These are phyloP conservation scores for Caenorhabditis zanzibari DNA, from an alignment of 2,888 invertebrate species.

Conservation along the genomic window DNA sequence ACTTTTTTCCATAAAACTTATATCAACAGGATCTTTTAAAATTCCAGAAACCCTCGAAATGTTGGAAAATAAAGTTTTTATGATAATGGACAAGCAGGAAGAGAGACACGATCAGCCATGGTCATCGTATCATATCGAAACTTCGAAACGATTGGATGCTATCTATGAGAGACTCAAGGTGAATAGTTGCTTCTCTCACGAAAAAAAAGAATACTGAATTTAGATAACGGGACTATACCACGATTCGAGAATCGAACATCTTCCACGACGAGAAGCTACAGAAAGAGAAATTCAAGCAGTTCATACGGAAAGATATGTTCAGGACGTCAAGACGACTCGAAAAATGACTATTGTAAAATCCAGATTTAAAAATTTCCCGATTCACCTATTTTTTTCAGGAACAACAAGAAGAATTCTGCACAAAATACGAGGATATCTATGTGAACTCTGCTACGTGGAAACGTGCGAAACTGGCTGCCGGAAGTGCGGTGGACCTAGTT, in stretches of 20 bases:
- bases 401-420: slow-evolving; percentile 67
- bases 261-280: slow-evolving; percentile 64
- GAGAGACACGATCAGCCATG: slow-evolving; percentile 76
- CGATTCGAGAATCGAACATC: slow-evolving; percentile 27
- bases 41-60: not conserved
- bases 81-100: slow-evolving; percentile 68
- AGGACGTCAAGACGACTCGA: slow-evolving; percentile 64
- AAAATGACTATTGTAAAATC: slow-evolving; percentile 54
- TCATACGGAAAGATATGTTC: slow-evolving; percentile 73
- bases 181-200: not conserved
- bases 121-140: slow-evolving; percentile 79
- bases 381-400: slow-evolving; percentile 39
- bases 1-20: too few relatives aligned
- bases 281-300: slow-evolving; percentile 68
- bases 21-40: too few relatives aligned
- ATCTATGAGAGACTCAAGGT: slow-evolving; percentile 71
- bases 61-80: slow-evolving; percentile 20
- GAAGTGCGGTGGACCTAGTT: slow-evolving; percentile 71
- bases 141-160: slow-evolving; percentile 73
- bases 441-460: slow-evolving; percentile 77
- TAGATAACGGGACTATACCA: slow-evolving; percentile 22
- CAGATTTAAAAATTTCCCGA: too few relatives aligned
- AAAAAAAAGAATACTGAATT: not conserved
- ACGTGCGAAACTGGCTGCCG: slow-evolving; percentile 74
- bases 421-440: slow-evolving; percentile 80